Base-by-base conservation (phyloP, 2,888 invertebrate genomes). In the Spisula solida region DNA sequence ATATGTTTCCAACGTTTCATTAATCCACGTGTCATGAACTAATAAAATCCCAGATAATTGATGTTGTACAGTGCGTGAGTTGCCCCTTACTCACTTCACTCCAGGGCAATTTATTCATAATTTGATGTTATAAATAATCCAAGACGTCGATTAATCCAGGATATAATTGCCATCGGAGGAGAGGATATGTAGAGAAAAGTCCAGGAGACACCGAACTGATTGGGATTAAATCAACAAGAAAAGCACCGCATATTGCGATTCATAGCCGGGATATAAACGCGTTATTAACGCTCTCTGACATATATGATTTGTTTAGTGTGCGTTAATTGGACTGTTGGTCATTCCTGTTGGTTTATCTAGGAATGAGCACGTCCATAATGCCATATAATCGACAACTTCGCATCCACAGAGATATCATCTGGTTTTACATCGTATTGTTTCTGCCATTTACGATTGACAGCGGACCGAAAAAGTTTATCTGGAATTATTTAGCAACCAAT, bases 71-170 rank as follows among this genome's bases (percentile, higher is more conserved):
- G n/a, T 10, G 60, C 60, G 60, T 66, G 60, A 66, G 60, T 66
- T n/a, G 60, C 12, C 10, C 60, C n/a, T 10, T 66, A 25, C 6
- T 66, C 0, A 25, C 60, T 66, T 41, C 8, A 41, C 60, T 25
- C 10, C 25, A n/a, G 10, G 25, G 60, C 60, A 25, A 78, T 25
- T 78, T 29, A 84, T 75, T 84, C 16, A 84, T 51, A 55, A 78
- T 10, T 31, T 51, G 51, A 51, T 51, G 55, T 78, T 75, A 78
- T 84, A 84, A 84, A 84, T 84, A 84, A 75, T 70, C 25, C 34
- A 48, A 78, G 31, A 31, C 51, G 18, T n/a, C 55, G 16, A 29
- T 84, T 84, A 84, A 84, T 84, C 20, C 51, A 34, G 1, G 31
- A 31, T 20, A 84, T 84, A 75, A 84, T 16, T 55, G 55, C 34